These are phyloP conservation scores for Chalcis sispes DNA, from an alignment of 2,888 invertebrate genomes.

Conservation along the genomic window DNA sequence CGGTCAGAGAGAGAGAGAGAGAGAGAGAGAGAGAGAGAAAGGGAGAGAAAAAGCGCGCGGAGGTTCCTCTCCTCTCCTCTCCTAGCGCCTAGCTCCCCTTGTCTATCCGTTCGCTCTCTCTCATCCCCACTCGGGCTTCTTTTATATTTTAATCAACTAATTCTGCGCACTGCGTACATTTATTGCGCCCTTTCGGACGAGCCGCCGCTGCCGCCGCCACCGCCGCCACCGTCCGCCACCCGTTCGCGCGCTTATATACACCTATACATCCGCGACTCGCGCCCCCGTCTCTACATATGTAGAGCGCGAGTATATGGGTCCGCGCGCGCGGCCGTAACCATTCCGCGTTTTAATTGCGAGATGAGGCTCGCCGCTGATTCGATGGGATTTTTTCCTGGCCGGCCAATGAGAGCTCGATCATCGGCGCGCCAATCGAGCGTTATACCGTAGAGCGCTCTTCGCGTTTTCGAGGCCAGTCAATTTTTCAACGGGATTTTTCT, in stretches of 20 bases:
- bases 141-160: conserved; percentile 76
- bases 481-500: conserved; percentile 58
- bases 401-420: conserved; percentile 72
- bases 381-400: conserved; percentile 72
- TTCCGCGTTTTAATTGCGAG: conserved; percentile 73
- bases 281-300: not conserved
- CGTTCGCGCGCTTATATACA: conserved; percentile 41
- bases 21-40: conserved; percentile 37
- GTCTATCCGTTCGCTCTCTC: conserved; percentile 61
- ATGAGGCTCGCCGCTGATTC: conserved; percentile 72
- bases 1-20: not conserved
- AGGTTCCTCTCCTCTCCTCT: conserved; percentile 57
- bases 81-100: conserved; percentile 66
- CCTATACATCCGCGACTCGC: not conserved
- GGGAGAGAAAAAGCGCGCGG: conserved; percentile 42
- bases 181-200: conserved; percentile 69
- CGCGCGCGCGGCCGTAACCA: conserved; percentile 63
- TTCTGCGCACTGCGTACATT: conserved; percentile 75
- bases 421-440: conserved; percentile 54
- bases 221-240: conserved; percentile 54
- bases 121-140: conserved; percentile 65
- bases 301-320: conserved; percentile 23
- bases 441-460: conserved; percentile 3
- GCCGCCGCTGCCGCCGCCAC: conserved; percentile 53
- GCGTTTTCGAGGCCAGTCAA: conserved; percentile 46